Base-by-base conservation (phyloP, 2,797 vertebrate species). In the Coreius guichenoti region DNA sequence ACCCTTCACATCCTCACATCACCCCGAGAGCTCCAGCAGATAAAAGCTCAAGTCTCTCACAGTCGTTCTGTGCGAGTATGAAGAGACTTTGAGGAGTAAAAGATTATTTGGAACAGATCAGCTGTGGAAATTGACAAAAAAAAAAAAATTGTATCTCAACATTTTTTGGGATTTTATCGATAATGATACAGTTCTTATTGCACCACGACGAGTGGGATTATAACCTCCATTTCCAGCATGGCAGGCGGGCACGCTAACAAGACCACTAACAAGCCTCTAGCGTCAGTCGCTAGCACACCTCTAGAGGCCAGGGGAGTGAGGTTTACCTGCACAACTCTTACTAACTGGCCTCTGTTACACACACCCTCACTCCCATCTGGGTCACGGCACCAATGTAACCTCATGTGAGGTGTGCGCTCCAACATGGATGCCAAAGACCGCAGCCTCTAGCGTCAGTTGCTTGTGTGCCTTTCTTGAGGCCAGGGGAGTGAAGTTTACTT, bases 41-140 rank as follows among this genome's bases (percentile, higher is more conserved):
- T 76, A 76, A 76, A 36, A 56, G 72, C 72, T 49, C 16, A 74
- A 74, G 72, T 74, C 70, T 73, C 69, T 73, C 39, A 45, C 23
- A 72, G 43, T 29, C 4, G 16, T 3, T 51, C 31, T 56, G 49
- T 13, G 49, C 11, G n/a, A 54, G 49, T 54, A 51, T 75, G 73
- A 54, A 12, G 73, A 76, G 31, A 23, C 21, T 21, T 76, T 36
- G 74, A 56, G 49, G 31, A 36, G 74, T n/a, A 36, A 56, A 31
- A 76, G 19, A n/a, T 36, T 36, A 76, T 56, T 76, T 36, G 49
- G 73, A 76, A 36, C 19, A 12, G 73, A 54, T 75, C 31, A 33
- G 73, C 1, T 33, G 73, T 56, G 49, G 31, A 16, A 21, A 74
- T 1, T 51, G 47, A 31, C 17, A 21, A 51, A 73, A 51, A 73